Evolutionary conservation across 2,888 invertebrate species (phyloP).

Genomic region (Seladonia tumulorum): DNA sequence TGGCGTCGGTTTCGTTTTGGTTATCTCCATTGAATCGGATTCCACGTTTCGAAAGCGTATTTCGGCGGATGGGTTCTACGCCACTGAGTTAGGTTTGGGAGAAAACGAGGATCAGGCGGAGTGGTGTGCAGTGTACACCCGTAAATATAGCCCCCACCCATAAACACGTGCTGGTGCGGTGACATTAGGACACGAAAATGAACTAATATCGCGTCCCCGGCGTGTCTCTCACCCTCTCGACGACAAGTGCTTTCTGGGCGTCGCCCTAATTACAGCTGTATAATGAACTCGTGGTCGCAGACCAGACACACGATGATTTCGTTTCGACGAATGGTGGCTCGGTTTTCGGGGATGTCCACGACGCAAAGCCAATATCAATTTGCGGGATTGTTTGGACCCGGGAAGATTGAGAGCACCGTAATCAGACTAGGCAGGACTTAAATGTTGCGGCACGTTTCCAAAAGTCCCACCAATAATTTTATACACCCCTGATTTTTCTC

Average conservation of each 20-base stretch:
- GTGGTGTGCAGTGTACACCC: conserved; percentile 46
- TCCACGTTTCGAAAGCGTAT: background rate
- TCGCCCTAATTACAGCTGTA: conserved; percentile 72
- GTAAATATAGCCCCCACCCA: conserved; percentile 60
- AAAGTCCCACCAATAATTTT: too few species aligned
- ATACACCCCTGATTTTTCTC: too few species aligned
- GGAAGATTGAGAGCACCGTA: background rate
- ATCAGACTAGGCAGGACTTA: too few species aligned
- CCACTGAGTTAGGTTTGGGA: conserved; percentile 52
- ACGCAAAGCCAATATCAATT: conserved; percentile 9
- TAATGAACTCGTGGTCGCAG: conserved; percentile 69
- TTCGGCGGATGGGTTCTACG: conserved; percentile 8
- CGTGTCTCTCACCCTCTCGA: conserved; percentile 39
- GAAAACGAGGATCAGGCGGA: conserved; percentile 56
- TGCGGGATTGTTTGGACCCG: background rate
- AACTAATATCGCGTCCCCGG: conserved; percentile 69
- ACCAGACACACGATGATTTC: conserved; percentile 68
- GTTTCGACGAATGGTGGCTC: conserved; percentile 40
- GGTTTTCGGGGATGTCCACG: conserved; percentile 19
- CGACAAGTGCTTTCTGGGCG: conserved; percentile 65
- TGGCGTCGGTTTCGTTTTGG: background rate
- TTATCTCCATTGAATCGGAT: background rate
- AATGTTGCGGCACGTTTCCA: too few species aligned
- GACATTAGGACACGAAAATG: conserved; percentile 72
- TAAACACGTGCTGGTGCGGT: conserved; percentile 66